Evolutionary conservation across 2,888 invertebrate genomes (phyloP), one percentile per base, ranked within the genome.

Genomic region (Erebia aethiops): DNA sequence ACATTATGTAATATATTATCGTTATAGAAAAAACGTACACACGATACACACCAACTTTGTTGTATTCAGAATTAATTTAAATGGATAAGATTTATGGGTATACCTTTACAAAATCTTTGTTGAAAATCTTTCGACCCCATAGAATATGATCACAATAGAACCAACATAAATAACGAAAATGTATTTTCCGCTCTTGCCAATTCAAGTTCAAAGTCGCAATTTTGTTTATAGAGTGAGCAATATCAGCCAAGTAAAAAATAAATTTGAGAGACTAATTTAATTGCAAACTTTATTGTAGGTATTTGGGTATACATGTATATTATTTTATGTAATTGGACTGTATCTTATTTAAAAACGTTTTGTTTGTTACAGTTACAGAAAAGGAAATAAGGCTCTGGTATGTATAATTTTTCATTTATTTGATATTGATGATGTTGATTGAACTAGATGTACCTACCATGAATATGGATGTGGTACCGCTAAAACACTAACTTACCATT

Each of bases 311-410:
- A n/a, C 0, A 5, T 16, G 5, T 3, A 4, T 26, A 7, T 35
- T 7, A 35, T 35, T 5, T 7, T n/a, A 51, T 2, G 7, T 7
- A n/a, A 0, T n/a, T 7, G 0, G 7, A n/a, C 11, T n/a, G n/a
- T 13, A 51, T n/a, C 13, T 51, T n/a, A 51, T 56, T 56, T 13
- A 21, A 61, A 61, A 61, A 46, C 2, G 4, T 63, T 82, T 81
- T 80, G 81, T 83, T 94, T 94, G 90, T 96, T 96, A 78, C 96
- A 97, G 97, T 97, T 94, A 97, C 97, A 77, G 97, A 97, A 90
- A 97, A 97, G 93, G 97, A 97, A 93, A 97, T 97, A 81, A 95
- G 97, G 82, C 97, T 97, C 90, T 97, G 97, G 97, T 97, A 92
- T 96, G 97, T 67, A 94, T 62, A 43, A 52, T 65, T 79, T 74